Base-by-base conservation (phyloP, 2,888 invertebrate species). In the Sarcophaga subvicina region DNA sequence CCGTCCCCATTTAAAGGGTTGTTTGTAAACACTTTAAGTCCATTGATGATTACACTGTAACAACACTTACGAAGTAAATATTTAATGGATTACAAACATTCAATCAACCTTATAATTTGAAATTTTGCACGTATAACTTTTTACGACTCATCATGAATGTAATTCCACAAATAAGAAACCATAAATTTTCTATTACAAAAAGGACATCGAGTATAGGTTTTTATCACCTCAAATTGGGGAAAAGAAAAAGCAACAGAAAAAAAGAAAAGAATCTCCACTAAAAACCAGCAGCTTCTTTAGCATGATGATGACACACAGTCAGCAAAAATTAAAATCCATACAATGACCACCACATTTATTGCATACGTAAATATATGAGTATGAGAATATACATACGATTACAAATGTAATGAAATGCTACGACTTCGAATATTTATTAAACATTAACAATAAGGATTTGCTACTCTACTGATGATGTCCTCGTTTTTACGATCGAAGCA, bases 71-170 rank as follows among this genome's bases (percentile, higher is more conserved):
- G 2, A 12, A 12, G 37, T 25, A 49, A 47, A 70, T 75, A 60
- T 73, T 77, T 64, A 75, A 84, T 84, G 45, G 70, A 60, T 80
- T 59, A 67, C 62, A 47, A 76, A 81, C 70, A 84, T 84, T 87
- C 63, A 87, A 81, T 84, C 75, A 81, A 81, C n/a, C 87, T 59
- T 84, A 22, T 76, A 73, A 81, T 79, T 75, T 75, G 27, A 64
- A 79, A 66, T 79, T 54, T 84, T 76, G 22, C 79, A 84, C 84
- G 81, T 87, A 77, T 6, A 62, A 60, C 73, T 54, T 76, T 86
- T 84, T 87, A 84, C 81, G 87, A 87, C 81, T 87, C 87, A 87
- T 87, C 87, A 87, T 49, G 59, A 22, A 37, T 84, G 62, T 87
- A 45, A 75, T 81, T 64, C 14, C 0, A 71, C 60, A 71, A 78